Percentiles rank a stretch among this genome's conserved stretches.
Evolutionary conservation across 2,113 vertebrate species (phyloP).

Genomic region (Apaloderma vittatum): DNA sequence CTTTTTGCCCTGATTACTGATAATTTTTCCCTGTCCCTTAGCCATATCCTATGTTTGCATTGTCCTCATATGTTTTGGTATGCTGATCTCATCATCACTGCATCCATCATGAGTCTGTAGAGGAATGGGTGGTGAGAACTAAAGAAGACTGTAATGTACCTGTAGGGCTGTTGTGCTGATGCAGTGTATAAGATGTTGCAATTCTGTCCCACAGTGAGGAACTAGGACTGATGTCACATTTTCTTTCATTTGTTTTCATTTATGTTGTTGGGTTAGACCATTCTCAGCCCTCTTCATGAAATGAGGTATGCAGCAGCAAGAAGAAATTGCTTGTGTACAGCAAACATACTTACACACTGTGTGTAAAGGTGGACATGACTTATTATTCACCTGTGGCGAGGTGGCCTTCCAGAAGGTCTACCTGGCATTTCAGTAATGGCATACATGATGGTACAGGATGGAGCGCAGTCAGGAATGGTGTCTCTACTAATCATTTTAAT

Average conservation of each 20-base stretch:
- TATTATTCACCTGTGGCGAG: background rate
- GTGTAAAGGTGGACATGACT: background rate
- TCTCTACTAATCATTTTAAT: conserved; percentile 47
- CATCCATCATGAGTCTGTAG: background rate
- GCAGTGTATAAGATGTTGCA: background rate
- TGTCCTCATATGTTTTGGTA: background rate
- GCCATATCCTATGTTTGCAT: background rate
- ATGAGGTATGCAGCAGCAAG: background rate
- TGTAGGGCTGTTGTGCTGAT: background rate
- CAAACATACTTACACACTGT: background rate
- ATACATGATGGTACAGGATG: background rate
- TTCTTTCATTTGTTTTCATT: background rate
- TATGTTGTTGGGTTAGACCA: background rate
- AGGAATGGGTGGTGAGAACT: background rate
- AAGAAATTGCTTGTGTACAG: background rate
- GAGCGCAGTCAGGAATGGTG: conserved; percentile 26
- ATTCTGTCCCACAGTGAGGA: background rate
- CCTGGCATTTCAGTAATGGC: conserved; percentile 30
- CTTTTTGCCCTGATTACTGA: background rate
- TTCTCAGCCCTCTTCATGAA: background rate
- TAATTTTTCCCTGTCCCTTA: background rate
- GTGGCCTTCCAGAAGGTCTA: conserved; percentile 50
- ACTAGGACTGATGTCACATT: background rate
- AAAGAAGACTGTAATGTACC: background rate
- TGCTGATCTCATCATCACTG: background rate